Evolutionary conservation across 2,113 vertebrate genomes (phyloP).

Genomic region (Zosterops pallidus): DNA sequence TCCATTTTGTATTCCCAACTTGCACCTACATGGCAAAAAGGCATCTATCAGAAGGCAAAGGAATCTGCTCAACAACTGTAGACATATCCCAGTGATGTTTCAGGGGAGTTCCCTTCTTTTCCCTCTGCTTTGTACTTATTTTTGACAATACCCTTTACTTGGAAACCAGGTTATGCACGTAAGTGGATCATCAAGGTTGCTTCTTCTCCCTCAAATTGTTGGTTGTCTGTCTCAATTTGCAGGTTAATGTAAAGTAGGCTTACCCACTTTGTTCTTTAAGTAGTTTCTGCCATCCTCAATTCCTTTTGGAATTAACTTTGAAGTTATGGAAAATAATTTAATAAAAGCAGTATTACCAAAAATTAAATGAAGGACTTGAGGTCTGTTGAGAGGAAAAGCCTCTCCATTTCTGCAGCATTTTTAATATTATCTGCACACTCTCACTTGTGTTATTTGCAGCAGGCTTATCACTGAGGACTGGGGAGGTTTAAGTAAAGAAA

Average conservation of each 20-base stretch:
- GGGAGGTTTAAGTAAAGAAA: slow-evolving; percentile 37
- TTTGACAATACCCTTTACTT: neutral
- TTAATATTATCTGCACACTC: neutral
- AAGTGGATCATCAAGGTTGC: neutral
- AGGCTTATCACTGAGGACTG: neutral
- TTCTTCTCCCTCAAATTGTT: neutral
- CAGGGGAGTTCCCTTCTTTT: neutral
- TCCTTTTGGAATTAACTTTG: slow-evolving; percentile 39
- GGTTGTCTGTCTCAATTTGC: slow-evolving; percentile 2
- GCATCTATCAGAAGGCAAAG: neutral
- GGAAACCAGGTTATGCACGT: neutral
- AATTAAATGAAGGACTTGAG: neutral
- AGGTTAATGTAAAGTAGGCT: slow-evolving; percentile 2
- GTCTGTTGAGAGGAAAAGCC: slow-evolving; percentile 20
- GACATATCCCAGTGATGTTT: neutral
- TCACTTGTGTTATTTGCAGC: slow-evolving; percentile 16
- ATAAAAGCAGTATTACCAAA: slow-evolving; percentile 12
- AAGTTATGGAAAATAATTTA: slow-evolving; percentile 11
- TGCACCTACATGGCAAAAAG: neutral
- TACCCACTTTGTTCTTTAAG: slow-evolving; percentile 24
- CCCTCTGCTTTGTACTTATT: neutral
- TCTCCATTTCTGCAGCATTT: slow-evolving; percentile 13
- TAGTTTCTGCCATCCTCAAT: neutral
- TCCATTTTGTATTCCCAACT: neutral
- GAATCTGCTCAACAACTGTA: neutral